Conservation (phyloP, 2,888 invertebrate species). For the Leucophenga montana region DNA sequence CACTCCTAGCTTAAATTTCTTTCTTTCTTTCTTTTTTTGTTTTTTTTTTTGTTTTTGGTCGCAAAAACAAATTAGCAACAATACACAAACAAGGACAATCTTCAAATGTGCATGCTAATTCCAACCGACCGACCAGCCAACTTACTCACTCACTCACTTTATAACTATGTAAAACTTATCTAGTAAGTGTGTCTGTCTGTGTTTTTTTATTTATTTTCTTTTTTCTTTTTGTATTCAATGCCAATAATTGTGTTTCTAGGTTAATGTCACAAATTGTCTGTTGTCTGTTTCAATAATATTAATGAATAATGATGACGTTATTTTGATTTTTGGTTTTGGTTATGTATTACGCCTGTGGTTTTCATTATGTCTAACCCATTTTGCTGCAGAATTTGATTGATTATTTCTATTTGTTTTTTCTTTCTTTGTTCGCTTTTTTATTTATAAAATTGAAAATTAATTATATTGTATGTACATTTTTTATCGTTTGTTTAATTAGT, state of each 20-base stretch:
- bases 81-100: not conserved
- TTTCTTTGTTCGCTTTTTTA: not conserved
- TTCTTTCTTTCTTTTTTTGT: too few species aligned
- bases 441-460: too few species aligned
- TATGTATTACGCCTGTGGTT: not conserved
- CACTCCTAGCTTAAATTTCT: too few species aligned
- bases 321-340: not conserved
- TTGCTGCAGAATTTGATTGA: not conserved
- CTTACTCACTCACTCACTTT: too few species aligned
- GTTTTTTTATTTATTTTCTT: too few species aligned
- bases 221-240: not conserved
- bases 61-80: not conserved
- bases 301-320: too few species aligned
- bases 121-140: too few species aligned
- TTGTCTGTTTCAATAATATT: not conserved
- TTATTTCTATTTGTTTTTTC: not conserved
- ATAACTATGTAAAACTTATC: not conserved
- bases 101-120: not conserved
- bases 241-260: constrained; percentile 6
- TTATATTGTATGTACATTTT: too few species aligned
- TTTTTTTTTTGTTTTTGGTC: too few species aligned
- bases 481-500: too few species aligned
- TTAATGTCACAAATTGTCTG: not conserved
- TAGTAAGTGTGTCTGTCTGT: not conserved
- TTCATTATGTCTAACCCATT: not conserved